Evolutionary conservation across 2,888 invertebrate genomes (phyloP), one percentile per base, ranked within the genome.

Genomic region (Auanema freiburgensis): DNA sequence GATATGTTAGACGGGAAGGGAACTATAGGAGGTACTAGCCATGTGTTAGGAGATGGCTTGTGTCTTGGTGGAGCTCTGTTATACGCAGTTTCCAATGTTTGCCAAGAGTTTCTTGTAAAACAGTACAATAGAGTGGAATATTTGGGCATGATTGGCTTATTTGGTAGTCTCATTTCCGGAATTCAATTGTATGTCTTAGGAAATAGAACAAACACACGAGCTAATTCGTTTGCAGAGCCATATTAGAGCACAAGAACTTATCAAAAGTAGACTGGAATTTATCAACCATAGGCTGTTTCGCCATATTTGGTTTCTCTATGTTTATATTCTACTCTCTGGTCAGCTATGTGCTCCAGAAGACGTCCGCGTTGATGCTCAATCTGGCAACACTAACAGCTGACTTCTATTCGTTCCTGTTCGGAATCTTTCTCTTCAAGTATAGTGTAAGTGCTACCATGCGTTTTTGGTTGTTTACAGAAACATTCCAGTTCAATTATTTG

Each of bases 341-440:
- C 77, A 90, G 91, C 49, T 87, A 90, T 16, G 90, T 91, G 85
- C 72, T 81, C 53, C 70, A 78, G 49, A 69, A 76, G 53, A 90
- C 91, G 12, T 91, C 91, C 12, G 90, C 92, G n/a, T 90, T 92
- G 53, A 88, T 91, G 75, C 87, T 91, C 83, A 92, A 92, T 85
- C 85, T 92, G 72, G 90, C 91, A 11, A 88, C 92, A 65, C 86
- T 92, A 61, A 91, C 92, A 0, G 89, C 92, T 1, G 91, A 92
- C 85, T 92, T 91, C 84, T 92, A 92, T 84, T 90, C 91, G 3
- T 88, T 92, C 21, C 88, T 92, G 55, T 88, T 90, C 76, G 92
- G 92, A 72, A 89, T 92, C 85, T 88, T 90, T 78, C 87, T 91
- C 71, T 91, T 91, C 85, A 89, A 90, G 71, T 91, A 91, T 84